A percentile compares a stretch with the other conserved stretches of the same genome.
Conservation (phyloP, 2,888 invertebrate genomes). For the Boloria euphrosyne region DNA sequence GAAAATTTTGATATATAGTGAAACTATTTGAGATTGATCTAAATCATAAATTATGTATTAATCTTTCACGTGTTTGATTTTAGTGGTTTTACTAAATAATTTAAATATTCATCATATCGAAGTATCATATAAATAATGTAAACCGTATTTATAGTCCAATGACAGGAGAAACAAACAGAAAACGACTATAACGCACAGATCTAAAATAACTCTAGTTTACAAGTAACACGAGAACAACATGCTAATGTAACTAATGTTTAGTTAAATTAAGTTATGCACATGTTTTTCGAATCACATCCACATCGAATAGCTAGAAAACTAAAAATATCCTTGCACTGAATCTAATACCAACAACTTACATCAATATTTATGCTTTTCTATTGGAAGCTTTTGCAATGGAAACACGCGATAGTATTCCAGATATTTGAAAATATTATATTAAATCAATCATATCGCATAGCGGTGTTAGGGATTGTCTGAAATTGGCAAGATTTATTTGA, state of each 20-base stretch:
- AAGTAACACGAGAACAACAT: not conserved
- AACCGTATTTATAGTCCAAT: not conserved
- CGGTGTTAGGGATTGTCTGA: conserved; percentile 27
- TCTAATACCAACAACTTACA: conserved; percentile 40
- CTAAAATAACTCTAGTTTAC: not conserved
- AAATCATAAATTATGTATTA: too few species aligned
- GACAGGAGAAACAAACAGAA: not conserved
- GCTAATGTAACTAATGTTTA: conserved; percentile 13
- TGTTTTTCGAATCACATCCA: conserved; percentile 33
- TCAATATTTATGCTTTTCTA: conserved; percentile 51
- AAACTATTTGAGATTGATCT: not conserved
- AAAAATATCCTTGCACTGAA: conserved; percentile 38
- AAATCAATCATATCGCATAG: conserved; percentile 50
- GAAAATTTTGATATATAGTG: not conserved
- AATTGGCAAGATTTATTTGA: not conserved
- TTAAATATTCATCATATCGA: not conserved
- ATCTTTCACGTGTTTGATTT: too few species aligned
- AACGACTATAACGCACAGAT: not conserved
- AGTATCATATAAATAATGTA: not conserved
- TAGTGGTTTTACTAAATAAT: not conserved
- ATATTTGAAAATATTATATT: conserved; percentile 53
- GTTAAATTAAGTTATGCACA: conserved; percentile 25
- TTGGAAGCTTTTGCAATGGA: conserved; percentile 44
- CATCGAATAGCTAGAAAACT: conserved; percentile 30
- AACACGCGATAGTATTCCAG: conserved; percentile 54